Base-by-base conservation (phyloP, 2,797 vertebrate species). In the Eupleurogrammus muticus region DNA sequence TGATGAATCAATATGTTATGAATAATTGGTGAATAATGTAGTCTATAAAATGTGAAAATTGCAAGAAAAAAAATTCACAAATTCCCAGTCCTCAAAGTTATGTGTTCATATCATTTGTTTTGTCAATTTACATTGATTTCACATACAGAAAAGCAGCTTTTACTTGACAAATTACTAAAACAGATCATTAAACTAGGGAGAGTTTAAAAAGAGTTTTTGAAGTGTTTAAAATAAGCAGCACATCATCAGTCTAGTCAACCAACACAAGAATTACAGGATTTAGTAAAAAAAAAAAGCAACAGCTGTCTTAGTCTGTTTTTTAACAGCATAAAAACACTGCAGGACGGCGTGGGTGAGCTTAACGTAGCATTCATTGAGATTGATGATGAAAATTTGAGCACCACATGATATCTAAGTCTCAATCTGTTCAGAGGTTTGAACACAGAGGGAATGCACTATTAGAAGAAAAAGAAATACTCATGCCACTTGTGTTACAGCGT, bases 261-360 rank as follows among this genome's bases (percentile, higher is more conserved):
- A n/a, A n/a, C 60, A 14, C 8, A 55, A 21, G 10, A 38, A 16
- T 20, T 24, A 20, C 47, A 49, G 28, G 20, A 17, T 42, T 24
- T 8, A n/a, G 53, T 46, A 42, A 58, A 32, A 2, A 48, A 8
- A 47, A 1, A 17, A 55, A 55, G 8, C 54, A 44, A 20, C 52
- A 21, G 70, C 62, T 54, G 70, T 54, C 42, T 70, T 28, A 6
- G 28, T 28, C 6, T 56, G 38, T 19, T 35, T 51, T 53, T 42
- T 58, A 38, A 60, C 60, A 34, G 58, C 11, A 38, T 62, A 52
- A 58, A 71, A 64, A 42, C 50, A 48, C 20, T 20, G 67, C 75
- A 67, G 36, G 65, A 46, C 28, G 47, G 35, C 66, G 69, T 50
- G 63, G 56, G 44, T 53, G 61, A 23, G 2, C 0, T 53, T 40